Evolutionary conservation across 2,797 vertebrate genomes (phyloP).

Genomic region (Spea hammondii): DNA sequence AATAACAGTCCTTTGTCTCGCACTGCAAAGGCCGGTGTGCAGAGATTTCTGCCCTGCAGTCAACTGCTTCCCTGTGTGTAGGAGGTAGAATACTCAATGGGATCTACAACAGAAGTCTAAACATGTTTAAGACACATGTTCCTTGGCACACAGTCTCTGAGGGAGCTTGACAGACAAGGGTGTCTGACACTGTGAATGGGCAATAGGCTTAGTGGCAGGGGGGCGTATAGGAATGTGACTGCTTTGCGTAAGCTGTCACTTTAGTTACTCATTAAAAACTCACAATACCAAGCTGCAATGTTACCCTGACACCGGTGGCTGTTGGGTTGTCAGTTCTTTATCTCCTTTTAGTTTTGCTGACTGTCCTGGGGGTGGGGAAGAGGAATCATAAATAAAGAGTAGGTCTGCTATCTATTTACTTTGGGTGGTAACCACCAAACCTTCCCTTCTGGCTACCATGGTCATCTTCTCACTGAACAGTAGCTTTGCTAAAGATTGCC

Average conservation of each 20-base stretch:
- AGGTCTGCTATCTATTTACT: conserved; percentile 20
- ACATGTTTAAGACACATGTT: conserved; percentile 3
- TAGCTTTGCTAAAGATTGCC: neutral
- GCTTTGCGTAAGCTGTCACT: conserved; percentile 20
- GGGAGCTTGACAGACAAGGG: conserved; percentile 23
- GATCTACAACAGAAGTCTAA: neutral
- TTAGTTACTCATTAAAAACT: conserved; percentile 33
- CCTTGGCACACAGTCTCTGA: neutral
- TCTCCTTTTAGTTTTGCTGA: conserved; percentile 30
- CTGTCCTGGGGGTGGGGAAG: conserved; percentile 28
- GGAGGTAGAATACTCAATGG: neutral
- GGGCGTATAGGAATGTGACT: conserved; percentile 30
- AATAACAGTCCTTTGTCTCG: too few relatives aligned
- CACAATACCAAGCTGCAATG: conserved; percentile 20
- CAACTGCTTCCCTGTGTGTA: neutral
- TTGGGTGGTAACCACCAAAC: neutral
- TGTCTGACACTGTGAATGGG: neutral
- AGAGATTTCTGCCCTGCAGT: too few relatives aligned
- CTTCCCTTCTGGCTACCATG: neutral
- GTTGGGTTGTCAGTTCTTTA: conserved; percentile 25
- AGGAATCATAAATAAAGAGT: conserved; percentile 14
- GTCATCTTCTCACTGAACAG: conserved; percentile 15
- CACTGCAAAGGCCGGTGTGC: too few relatives aligned
- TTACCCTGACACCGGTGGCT: conserved; percentile 11
- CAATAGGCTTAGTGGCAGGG: conserved; percentile 6